These are phyloP conservation scores for Andricus curvator DNA, from an alignment of 2,888 invertebrate genomes.

Conservation along the genomic window DNA sequence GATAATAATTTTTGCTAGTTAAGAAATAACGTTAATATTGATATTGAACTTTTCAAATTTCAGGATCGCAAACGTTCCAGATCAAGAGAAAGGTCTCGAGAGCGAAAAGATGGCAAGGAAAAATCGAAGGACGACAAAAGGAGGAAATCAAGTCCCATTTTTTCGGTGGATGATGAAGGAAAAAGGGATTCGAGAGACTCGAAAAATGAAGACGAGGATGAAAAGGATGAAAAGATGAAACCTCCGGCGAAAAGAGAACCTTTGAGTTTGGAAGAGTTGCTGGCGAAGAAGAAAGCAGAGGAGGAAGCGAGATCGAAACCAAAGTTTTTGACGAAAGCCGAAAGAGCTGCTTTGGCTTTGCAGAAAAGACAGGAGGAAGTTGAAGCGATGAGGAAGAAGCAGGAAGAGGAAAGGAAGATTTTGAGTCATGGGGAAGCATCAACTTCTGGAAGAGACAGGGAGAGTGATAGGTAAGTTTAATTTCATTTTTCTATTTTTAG, in stretches of 20 bases:
- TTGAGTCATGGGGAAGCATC: conserved; percentile 65
- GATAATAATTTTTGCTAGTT: no score
- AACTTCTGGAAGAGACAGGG: conserved; percentile 76
- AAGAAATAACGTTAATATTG: no score
- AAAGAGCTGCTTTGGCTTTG: conserved; percentile 93
- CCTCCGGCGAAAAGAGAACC: conserved; percentile 86
- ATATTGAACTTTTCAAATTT: background rate
- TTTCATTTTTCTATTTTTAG: background rate
- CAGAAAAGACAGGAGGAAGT: conserved; percentile 94
- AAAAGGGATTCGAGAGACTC: conserved; percentile 73
- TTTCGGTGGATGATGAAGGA: conserved; percentile 76
- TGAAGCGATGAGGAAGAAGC: conserved; percentile 86
- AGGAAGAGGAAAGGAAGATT: conserved; percentile 83
- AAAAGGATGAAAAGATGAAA: conserved; percentile 62
- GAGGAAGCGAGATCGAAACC: conserved; percentile 97
- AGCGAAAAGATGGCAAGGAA: conserved; percentile 65
- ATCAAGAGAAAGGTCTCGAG: conserved; percentile 67
- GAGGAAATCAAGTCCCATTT: conserved; percentile 75
- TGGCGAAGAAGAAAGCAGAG: conserved; percentile 97
- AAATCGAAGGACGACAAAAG: conserved; percentile 73
- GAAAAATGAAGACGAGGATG: conserved; percentile 67
- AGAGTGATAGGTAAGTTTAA: conserved; percentile 73
- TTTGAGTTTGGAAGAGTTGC: conserved; percentile 95
- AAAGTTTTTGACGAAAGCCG: conserved; percentile 97
- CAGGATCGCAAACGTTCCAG: conserved; percentile 71